A percentile compares a stretch with the other conserved stretches of the same genome.
phyloP scores from a whole-genome alignment of 2,888 invertebrate species.

The Diarsia brunnea region DNA sequence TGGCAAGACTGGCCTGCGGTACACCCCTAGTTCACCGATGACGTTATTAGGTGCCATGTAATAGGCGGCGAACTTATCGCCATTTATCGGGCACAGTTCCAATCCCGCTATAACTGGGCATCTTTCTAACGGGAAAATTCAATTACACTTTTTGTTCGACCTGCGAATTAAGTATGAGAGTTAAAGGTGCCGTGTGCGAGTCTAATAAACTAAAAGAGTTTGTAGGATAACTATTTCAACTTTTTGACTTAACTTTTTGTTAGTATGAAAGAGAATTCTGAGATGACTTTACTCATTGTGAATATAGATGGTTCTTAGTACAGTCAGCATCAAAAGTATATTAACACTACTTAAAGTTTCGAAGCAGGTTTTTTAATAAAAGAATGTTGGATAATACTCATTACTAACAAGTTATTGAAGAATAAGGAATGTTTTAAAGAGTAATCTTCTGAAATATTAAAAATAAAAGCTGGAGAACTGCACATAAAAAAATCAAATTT shows the following conservation, averaged over 20 bases:
- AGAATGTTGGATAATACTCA: no score
- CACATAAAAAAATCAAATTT: no score
- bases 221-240: constrained; percentile 1
- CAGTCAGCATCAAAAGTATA: no score
- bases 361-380: no score
- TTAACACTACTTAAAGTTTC: no score
- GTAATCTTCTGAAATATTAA: no score
- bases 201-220: constrained; percentile 27
- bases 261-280: background rate
- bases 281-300: background rate
- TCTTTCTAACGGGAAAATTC: constrained; percentile 61
- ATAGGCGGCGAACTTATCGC: constrained; percentile 60
- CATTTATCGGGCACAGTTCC: constrained; percentile 66
- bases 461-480: no score
- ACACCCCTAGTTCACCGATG: constrained; percentile 61
- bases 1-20: constrained; percentile 37
- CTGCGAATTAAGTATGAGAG: constrained; percentile 35
- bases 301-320: background rate
- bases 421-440: no score
- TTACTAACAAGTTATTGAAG: no score
- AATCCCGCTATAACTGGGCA: constrained; percentile 60
- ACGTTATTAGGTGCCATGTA: constrained; percentile 64
- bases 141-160: constrained; percentile 54
- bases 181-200: constrained; percentile 28
- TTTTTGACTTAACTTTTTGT: constrained; percentile 2